Conservation (phyloP, 1,140 invertebrate species). For the Drosophila ohnishii region DNA sequence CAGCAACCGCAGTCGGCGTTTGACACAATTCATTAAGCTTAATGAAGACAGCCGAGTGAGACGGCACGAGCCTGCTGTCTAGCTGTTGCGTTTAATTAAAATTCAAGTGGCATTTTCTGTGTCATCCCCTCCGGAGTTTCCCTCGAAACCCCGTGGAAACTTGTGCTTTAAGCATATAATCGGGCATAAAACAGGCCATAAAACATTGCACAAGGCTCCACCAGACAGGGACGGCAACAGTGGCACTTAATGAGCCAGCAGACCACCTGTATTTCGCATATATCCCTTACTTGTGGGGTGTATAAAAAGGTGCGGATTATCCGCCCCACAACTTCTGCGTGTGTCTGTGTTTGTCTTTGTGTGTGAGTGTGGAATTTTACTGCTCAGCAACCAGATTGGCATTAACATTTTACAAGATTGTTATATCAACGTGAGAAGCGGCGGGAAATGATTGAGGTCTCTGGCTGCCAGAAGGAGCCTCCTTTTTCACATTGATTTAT, state of each 20-base stretch:
- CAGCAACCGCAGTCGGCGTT: constrained; percentile 65
- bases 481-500: background rate
- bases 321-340: constrained; percentile 1
- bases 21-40: constrained; percentile 81
- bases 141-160: constrained; percentile 39
- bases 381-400: constrained; percentile 32
- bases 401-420: constrained; percentile 44
- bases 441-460: constrained; percentile 5
- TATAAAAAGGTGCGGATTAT: constrained; percentile 41
- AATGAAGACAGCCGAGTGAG: constrained; percentile 61
- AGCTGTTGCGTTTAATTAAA: constrained; percentile 82
- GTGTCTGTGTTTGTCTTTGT: background rate
- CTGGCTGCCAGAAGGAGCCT: background rate
- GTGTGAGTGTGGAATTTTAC: constrained; percentile 16
- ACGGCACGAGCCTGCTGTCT: constrained; percentile 24
- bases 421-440: constrained; percentile 27
- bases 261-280: constrained; percentile 10
- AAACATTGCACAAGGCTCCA: constrained; percentile 56
- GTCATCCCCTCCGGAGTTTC: constrained; percentile 39
- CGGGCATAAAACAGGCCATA: constrained; percentile 79
- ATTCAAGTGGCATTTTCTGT: constrained; percentile 81
- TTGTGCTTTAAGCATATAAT: constrained; percentile 79
- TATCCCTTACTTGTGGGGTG: constrained; percentile 10
- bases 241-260: constrained; percentile 37
- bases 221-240: constrained; percentile 18